Percentiles rank a stretch among this genome's conserved stretches.
These are phyloP conservation scores for Drosophila kepulauana DNA, from an alignment of 1,140 invertebrate species.

Conservation along the genomic window DNA sequence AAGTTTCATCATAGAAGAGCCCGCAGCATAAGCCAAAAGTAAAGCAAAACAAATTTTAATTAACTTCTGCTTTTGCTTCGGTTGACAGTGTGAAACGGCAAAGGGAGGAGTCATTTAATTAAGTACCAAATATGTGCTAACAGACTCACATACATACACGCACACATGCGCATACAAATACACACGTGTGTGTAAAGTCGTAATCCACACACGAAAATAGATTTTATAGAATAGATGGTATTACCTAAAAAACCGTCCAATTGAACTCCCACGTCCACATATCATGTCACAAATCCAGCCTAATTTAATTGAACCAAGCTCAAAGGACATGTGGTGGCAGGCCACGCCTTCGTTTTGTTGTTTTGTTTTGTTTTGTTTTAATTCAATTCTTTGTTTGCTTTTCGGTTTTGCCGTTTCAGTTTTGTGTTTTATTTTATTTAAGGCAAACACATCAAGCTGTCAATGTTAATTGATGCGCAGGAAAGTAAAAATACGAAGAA, in stretches of 20 bases:
- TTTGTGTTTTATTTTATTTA: conserved; percentile 50
- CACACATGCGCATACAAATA: neutral
- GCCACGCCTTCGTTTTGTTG: conserved; percentile 10
- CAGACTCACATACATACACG: conserved; percentile 3
- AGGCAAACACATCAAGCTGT: conserved; percentile 57
- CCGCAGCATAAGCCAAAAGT: conserved; percentile 54
- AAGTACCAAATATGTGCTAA: conserved; percentile 22
- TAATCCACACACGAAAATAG: conserved; percentile 26
- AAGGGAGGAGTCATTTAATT: conserved; percentile 23
- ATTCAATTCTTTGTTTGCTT: conserved; percentile 29
- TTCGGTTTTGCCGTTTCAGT: conserved; percentile 11
- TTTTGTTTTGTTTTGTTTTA: neutral
- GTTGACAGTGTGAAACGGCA: conserved; percentile 20
- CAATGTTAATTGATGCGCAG: conserved; percentile 78
- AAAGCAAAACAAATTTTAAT: conserved; percentile 78
- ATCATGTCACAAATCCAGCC: conserved; percentile 35
- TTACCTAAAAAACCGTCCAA: conserved; percentile 34
- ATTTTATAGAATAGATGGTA: conserved; percentile 11
- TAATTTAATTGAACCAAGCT: conserved; percentile 66
- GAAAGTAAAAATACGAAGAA: conserved; percentile 49
- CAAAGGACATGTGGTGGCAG: neutral
- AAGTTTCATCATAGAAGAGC: conserved; percentile 38
- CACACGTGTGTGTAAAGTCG: conserved; percentile 12
- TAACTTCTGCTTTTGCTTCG: conserved; percentile 56
- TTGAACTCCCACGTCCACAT: conserved; percentile 54